Evolutionary conservation across 2,888 invertebrate genomes (phyloP).

Genomic region (Papilio elwesi): DNA sequence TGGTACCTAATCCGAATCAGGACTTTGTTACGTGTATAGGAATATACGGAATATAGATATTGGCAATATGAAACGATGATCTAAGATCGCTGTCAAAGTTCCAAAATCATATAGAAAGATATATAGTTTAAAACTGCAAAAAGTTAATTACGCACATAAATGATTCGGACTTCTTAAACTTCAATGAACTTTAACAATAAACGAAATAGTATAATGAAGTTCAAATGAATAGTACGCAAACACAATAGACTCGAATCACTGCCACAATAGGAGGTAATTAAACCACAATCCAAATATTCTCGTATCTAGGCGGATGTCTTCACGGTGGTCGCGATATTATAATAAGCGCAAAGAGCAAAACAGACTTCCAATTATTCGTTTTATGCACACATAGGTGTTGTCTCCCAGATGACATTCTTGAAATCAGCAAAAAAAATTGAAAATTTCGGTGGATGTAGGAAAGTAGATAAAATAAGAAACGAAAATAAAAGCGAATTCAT

Average conservation of each 20-base stretch:
- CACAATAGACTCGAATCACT: conserved; percentile 60
- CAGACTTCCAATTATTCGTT: conserved; percentile 13
- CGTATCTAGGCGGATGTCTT: conserved; percentile 72
- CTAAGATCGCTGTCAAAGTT: background rate
- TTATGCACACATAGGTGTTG: conserved; percentile 49
- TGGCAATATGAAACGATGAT: too few relatives aligned
- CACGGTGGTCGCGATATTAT: conserved; percentile 78
- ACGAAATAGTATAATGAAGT: conserved; percentile 42
- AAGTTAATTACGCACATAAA: conserved; percentile 9
- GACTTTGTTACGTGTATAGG: background rate
- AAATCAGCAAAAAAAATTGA: background rate
- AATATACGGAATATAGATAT: background rate
- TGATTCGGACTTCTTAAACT: conserved; percentile 14
- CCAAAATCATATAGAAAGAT: background rate
- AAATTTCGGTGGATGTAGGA: background rate
- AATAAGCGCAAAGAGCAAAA: conserved; percentile 56
- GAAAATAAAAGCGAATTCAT: too few relatives aligned
- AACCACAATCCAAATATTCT: conserved; percentile 80
- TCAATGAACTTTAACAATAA: conserved; percentile 31
- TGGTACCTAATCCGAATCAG: background rate
- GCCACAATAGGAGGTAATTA: conserved; percentile 82
- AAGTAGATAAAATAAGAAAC: background rate
- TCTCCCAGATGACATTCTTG: conserved; percentile 48
- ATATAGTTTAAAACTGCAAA: background rate
- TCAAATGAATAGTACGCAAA: conserved; percentile 45